Percentiles rank a stretch among this genome's conserved stretches.
phyloP scores from a whole-genome alignment of 2,888 invertebrate genomes.

The Dysmachus trigonus region DNA sequence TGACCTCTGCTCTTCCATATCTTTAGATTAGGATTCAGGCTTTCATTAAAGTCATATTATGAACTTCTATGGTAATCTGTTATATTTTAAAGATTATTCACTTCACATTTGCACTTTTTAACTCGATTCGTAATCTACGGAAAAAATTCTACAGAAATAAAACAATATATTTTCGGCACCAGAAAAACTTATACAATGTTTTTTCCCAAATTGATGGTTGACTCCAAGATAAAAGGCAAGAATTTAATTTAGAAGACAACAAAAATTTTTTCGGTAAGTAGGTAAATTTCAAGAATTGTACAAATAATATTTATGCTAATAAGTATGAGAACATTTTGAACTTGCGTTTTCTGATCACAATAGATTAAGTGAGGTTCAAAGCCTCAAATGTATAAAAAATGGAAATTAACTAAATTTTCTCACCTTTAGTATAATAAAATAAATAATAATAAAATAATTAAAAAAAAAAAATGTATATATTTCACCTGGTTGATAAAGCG shows the following conservation, averaged over 20 bases:
- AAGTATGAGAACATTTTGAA: not conserved
- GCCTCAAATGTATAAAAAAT: not conserved
- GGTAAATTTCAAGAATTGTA: not conserved
- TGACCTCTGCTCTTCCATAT: too few relatives aligned
- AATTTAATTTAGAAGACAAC: not conserved
- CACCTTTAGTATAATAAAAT: not conserved
- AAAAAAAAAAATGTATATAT: not conserved
- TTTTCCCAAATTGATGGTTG: not conserved
- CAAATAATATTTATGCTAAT: too few relatives aligned
- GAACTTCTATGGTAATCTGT: too few relatives aligned
- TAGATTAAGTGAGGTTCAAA: not conserved
- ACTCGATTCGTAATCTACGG: too few relatives aligned
- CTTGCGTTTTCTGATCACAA: not conserved
- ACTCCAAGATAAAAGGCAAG: not conserved
- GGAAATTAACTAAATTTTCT: too few relatives aligned
- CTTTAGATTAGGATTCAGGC: too few relatives aligned
- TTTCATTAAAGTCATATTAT: too few relatives aligned
- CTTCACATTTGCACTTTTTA: too few relatives aligned
- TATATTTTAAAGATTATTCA: too few relatives aligned
- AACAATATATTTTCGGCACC: too few relatives aligned
- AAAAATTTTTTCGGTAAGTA: not conserved
- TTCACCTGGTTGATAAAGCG: constrained; percentile 42
- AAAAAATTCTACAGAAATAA: too few relatives aligned
- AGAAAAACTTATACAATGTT: too few relatives aligned
- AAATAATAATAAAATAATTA: not conserved